Percentiles rank a stretch among this genome's conserved stretches.
These are phyloP conservation scores for Oasisia sp. DNA, from an alignment of 2,888 invertebrate species.

Conservation along the genomic window DNA sequence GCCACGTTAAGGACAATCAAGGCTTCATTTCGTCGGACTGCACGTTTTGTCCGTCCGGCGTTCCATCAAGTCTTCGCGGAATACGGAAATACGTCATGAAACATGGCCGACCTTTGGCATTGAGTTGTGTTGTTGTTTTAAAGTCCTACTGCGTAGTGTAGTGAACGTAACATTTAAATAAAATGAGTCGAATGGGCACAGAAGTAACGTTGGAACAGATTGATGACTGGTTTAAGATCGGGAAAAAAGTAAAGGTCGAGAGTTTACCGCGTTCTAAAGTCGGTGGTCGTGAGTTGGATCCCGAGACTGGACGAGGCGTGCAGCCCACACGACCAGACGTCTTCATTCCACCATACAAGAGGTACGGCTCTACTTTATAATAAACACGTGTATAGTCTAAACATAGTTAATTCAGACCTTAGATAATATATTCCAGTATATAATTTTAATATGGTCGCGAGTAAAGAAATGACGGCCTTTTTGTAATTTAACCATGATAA, in stretches of 20 bases:
- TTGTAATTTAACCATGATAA: too few species aligned
- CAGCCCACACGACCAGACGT: constrained; percentile 24
- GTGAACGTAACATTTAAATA: neutral
- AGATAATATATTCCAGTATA: too few species aligned
- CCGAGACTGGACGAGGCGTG: constrained; percentile 45
- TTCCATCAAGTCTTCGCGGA: constrained; percentile 2
- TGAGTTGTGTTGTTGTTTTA: neutral
- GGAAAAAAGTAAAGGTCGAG: constrained; percentile 45
- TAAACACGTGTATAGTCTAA: neutral
- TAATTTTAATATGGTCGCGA: too few species aligned
- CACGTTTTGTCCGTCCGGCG: neutral
- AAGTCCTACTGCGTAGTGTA: neutral
- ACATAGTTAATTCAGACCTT: too few species aligned
- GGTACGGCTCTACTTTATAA: constrained; percentile 36
- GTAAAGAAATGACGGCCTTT: too few species aligned
- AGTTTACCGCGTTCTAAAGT: constrained; percentile 43
- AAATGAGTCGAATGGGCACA: constrained; percentile 40
- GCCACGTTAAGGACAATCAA: too few species aligned
- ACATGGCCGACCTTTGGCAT: neutral
- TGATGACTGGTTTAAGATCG: constrained; percentile 59
- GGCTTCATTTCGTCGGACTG: too few species aligned
- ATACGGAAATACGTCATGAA: neutral
- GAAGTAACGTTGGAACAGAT: constrained; percentile 55
- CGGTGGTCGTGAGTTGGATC: constrained; percentile 47
- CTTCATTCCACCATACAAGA: constrained; percentile 49